Base-by-base conservation (phyloP, 2,797 vertebrate genomes). In the Eutrigla gurnardus region DNA sequence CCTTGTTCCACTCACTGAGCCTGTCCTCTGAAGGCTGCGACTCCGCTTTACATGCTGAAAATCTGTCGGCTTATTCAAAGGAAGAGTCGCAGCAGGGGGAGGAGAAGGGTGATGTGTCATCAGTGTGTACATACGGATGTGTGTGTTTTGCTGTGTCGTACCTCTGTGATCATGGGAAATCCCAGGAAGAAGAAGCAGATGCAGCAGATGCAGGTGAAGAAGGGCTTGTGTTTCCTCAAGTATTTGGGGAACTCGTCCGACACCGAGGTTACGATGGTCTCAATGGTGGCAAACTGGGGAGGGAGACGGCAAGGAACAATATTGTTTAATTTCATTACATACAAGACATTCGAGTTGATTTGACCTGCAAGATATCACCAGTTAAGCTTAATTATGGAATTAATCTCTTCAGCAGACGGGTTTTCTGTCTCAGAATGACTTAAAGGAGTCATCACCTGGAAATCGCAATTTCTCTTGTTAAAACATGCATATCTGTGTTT, bases 151-250 rank as follows among this genome's bases (percentile, higher is more conserved):
- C 3, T 17, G 43, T 53, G 62, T 53, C 88, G 13, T 91, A 99
- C 97, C 97, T 99, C 97, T 67, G 96, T 99, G 90, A 99, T 97
- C 98, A 99, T 99, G n/a, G 98, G 97, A 69, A 99, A 99, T 4
- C 98, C 98, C 94, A 98, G 95, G 86, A 99, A 89, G 93, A 98
- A 99, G 93, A 99, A 99, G 65, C 58, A 82, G 61, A 87, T 0
- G 3, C 98, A 99, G 93, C 97, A 99, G 54, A 94, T 91, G n/a
- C 99, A 91, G 0, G 98, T 99, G 90, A 99, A 98, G 71, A 97
- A 60, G 0, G 97, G 95, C 70, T 99, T 99, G 93, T 99, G 96
- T 0, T 97, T 98, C 14, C 98, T 96, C 75, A 99, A 87, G 81
- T 98, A 98, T 70, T 96, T 97, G 67, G 98, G 98, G 88, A 96